Conservation (phyloP, 2,113 vertebrate genomes). For the Ellobius talpinus region DNA sequence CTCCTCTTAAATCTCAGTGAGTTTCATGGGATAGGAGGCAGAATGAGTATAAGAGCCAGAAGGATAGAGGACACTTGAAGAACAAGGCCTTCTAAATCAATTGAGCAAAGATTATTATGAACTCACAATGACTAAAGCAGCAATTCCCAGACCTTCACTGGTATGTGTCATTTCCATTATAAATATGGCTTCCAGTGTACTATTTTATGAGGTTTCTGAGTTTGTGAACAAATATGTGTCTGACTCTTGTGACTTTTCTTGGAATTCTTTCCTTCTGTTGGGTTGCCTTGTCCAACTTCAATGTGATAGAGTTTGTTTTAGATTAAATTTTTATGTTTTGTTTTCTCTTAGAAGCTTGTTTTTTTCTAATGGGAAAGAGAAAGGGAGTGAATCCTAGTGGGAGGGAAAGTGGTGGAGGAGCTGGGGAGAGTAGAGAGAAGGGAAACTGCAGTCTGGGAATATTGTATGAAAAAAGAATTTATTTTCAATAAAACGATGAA, state of each 20-base stretch:
- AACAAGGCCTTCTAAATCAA: background rate
- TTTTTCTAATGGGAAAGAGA: background rate
- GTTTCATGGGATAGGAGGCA: background rate
- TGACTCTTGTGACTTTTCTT: background rate
- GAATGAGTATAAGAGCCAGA: background rate
- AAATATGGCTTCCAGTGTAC: too few relatives aligned
- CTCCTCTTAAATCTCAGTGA: background rate
- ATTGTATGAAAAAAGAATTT: background rate
- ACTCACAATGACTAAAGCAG: background rate
- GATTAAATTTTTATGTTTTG: background rate
- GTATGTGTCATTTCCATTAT: background rate
- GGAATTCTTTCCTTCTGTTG: background rate
- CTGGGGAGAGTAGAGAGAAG: too few relatives aligned
- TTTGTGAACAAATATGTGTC: background rate
- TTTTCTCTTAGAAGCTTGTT: background rate
- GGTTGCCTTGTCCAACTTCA: background rate
- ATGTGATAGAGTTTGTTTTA: background rate
- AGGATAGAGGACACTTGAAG: background rate
- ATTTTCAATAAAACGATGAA: background rate
- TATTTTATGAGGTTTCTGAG: background rate
- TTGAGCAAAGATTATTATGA: background rate
- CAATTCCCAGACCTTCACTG: too few relatives aligned
- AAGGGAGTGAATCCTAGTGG: background rate
- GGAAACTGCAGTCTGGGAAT: background rate
- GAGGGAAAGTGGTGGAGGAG: background rate